Conservation (phyloP, 2,797 vertebrate species). For the Acestrorhynchus altus region DNA sequence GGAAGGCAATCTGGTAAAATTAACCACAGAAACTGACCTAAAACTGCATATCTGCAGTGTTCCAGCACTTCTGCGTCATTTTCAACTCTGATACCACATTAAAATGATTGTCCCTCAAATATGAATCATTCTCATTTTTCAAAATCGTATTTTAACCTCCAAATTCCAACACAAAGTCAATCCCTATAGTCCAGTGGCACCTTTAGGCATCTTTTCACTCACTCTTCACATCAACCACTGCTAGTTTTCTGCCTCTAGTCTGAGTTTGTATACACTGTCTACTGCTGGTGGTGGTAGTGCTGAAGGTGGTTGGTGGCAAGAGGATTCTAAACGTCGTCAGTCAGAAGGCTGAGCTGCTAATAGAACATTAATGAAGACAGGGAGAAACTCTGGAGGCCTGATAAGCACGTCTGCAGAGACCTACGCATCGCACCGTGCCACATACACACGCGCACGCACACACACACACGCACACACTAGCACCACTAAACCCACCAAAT, state of each 20-base stretch:
- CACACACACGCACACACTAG: slow-evolving; percentile 11
- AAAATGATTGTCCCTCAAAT: too few species aligned
- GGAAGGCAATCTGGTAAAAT: too few species aligned
- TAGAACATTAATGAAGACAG: slow-evolving; percentile 56
- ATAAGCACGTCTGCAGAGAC: slow-evolving; percentile 40
- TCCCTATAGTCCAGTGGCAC: background rate
- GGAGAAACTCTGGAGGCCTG: slow-evolving; percentile 39
- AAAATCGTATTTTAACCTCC: background rate
- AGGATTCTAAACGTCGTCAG: slow-evolving; percentile 3
- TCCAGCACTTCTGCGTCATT: background rate
- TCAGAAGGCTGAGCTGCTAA: slow-evolving; percentile 45
- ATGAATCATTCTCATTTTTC: background rate
- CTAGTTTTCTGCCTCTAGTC: background rate
- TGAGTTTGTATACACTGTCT: slow-evolving; percentile 3
- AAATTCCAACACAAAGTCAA: background rate
- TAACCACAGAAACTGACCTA: background rate
- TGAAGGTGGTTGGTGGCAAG: background rate
- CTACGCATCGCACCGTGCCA: background rate
- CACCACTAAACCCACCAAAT: slow-evolving; percentile 55
- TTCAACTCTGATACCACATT: background rate
- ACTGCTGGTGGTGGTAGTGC: background rate
- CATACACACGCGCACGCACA: slow-evolving; percentile 32
- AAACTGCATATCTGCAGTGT: background rate
- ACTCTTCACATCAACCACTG: too few species aligned
- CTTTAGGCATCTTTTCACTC: background rate